Percentiles rank a stretch among this genome's conserved stretches.
Evolutionary conservation across 2,888 invertebrate genomes (phyloP).

Genomic region (Salticus scenicus): DNA sequence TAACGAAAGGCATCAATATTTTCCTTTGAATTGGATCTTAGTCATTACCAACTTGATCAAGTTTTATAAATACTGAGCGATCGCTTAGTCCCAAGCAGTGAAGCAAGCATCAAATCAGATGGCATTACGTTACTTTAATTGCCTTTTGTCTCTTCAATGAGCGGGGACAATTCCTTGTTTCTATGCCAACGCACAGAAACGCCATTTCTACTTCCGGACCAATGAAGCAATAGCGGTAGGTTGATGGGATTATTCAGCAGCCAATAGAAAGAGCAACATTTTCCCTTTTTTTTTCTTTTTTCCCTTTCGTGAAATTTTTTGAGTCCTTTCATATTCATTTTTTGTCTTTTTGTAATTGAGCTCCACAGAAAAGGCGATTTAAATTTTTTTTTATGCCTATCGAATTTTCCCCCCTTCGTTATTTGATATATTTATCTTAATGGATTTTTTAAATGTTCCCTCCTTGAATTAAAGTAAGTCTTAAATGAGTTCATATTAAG

Average conservation of each 20-base stretch:
- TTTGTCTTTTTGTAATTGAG: constrained; percentile 35
- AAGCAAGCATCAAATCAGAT: constrained; percentile 47
- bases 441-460: background rate
- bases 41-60: constrained; percentile 58
- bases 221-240: constrained; percentile 55
- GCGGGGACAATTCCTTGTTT: constrained; percentile 32
- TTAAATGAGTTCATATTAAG: constrained; percentile 51
- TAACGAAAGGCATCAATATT: constrained; percentile 39
- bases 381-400: background rate
- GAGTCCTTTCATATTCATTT: constrained; percentile 15
- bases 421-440: background rate
- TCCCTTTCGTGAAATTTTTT: background rate
- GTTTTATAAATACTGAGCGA: constrained; percentile 61
- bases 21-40: background rate
- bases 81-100: constrained; percentile 39
- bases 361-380: background rate
- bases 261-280: constrained; percentile 46
- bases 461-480: constrained; percentile 25
- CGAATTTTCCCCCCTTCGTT: background rate
- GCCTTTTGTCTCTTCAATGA: constrained; percentile 67
- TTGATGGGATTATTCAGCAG: constrained; percentile 60
- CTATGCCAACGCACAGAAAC: constrained; percentile 56
- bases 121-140: constrained; percentile 65
- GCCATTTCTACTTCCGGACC: constrained; percentile 75
- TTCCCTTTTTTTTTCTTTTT: background rate